These are phyloP conservation scores for Falcunculus frontatus DNA, from an alignment of 2,113 vertebrate species.

Conservation along the genomic window DNA sequence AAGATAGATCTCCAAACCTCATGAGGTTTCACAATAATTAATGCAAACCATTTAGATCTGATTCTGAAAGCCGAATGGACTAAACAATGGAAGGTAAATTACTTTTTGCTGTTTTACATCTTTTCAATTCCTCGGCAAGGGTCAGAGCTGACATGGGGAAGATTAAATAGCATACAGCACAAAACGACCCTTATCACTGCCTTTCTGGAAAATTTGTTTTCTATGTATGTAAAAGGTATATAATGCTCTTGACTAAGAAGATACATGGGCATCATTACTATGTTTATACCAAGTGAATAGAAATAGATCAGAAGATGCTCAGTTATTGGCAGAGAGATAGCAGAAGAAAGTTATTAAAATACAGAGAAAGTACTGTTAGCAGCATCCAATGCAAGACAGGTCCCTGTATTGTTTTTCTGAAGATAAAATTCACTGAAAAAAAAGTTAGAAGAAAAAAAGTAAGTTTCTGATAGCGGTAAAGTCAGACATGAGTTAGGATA, in stretches of 20 bases:
- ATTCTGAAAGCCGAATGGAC: slow-evolving; percentile 62
- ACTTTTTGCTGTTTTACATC: slow-evolving; percentile 63
- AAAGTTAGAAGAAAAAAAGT: slow-evolving; percentile 32
- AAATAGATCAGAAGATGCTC: slow-evolving; percentile 79
- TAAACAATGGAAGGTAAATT: slow-evolving; percentile 67
- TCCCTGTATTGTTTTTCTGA: slow-evolving; percentile 78
- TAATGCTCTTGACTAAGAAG: slow-evolving; percentile 52
- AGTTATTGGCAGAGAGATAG: slow-evolving; percentile 74
- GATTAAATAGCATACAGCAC: slow-evolving; percentile 59
- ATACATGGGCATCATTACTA: slow-evolving; percentile 53
- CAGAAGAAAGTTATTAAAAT: slow-evolving; percentile 87
- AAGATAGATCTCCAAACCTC: slow-evolving; percentile 36
- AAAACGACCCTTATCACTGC: slow-evolving; percentile 58
- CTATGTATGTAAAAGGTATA: slow-evolving; percentile 56
- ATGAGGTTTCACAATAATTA: slow-evolving; percentile 63
- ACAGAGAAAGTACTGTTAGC: slow-evolving; percentile 75
- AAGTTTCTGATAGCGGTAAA: neutral
- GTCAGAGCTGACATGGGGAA: slow-evolving; percentile 47
- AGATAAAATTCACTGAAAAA: slow-evolving; percentile 81
- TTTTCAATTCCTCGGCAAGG: slow-evolving; percentile 44
- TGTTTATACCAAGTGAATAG: slow-evolving; percentile 78
- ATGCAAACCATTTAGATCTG: slow-evolving; percentile 68
- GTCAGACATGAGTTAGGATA: neutral
- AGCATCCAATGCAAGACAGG: slow-evolving; percentile 71
- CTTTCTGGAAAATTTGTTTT: slow-evolving; percentile 55